Conservation (phyloP, 2,113 vertebrate genomes). For the Poeciliopsis prolifica region DNA sequence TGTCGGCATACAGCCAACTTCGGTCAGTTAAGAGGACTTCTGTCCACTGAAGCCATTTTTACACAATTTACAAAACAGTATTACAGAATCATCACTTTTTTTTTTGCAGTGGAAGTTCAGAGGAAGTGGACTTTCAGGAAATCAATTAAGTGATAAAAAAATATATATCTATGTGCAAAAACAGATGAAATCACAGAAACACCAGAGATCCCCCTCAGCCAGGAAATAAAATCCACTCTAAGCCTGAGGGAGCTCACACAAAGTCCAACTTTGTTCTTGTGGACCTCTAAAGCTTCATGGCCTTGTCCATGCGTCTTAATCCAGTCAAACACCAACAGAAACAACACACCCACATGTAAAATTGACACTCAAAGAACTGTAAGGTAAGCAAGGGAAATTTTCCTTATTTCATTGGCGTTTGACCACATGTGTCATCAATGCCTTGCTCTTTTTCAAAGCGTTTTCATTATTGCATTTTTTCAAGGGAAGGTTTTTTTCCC, state of each 20-base stretch:
- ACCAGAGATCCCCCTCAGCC: not conserved
- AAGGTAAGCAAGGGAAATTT: not conserved
- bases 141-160: not conserved
- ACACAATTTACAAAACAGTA: not conserved
- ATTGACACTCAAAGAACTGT: not conserved
- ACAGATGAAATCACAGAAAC: not conserved
- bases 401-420: not conserved
- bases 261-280: not conserved
- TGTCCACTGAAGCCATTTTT: not conserved
- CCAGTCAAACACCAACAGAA: not conserved
- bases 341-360: not conserved
- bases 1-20: not conserved
- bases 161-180: not conserved
- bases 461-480: too few species aligned
- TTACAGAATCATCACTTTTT: not conserved
- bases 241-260: constrained; percentile 6
- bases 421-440: not conserved
- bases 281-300: not conserved
- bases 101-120: not conserved
- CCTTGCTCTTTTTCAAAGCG: not conserved
- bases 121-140: not conserved
- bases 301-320: not conserved
- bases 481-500: too few species aligned
- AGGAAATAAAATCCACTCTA: constrained; percentile 27
- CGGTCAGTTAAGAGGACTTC: not conserved